Percentiles rank a stretch among this genome's conserved stretches.
phyloP scores from a whole-genome alignment of 2,888 invertebrate genomes.

The Lepidochrysops patricia region DNA sequence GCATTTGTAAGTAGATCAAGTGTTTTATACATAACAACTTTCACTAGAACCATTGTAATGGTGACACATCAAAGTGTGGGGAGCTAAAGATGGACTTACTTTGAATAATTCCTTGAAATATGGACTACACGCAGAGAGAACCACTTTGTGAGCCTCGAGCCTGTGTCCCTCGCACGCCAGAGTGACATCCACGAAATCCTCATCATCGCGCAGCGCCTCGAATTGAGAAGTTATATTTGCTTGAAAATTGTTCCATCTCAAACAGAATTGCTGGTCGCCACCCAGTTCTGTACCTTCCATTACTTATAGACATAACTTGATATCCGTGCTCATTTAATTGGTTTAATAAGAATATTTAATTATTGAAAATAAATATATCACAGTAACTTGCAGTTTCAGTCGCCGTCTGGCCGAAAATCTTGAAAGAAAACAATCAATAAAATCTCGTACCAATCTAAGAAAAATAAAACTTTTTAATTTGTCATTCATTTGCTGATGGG shows the following conservation, averaged over 20 bases:
- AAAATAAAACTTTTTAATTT: slow-evolving; percentile 76
- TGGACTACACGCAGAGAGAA: slow-evolving; percentile 89
- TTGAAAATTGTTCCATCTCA: slow-evolving; percentile 93
- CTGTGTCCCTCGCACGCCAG: slow-evolving; percentile 89
- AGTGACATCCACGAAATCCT: slow-evolving; percentile 92
- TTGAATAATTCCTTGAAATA: slow-evolving; percentile 91
- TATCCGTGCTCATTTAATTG: slow-evolving; percentile 75
- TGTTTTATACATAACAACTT: slow-evolving; percentile 76
- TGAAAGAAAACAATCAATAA: slow-evolving; percentile 77
- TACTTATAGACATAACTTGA: slow-evolving; percentile 76
- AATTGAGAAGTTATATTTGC: slow-evolving; percentile 90
- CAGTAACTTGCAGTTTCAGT: slow-evolving; percentile 75
- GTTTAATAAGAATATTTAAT: slow-evolving; percentile 71
- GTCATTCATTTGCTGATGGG: slow-evolving; percentile 67
- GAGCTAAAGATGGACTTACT: slow-evolving; percentile 78
- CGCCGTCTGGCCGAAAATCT: slow-evolving; percentile 75
- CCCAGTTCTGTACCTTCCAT: slow-evolving; percentile 76
- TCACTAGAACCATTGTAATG: slow-evolving; percentile 75
- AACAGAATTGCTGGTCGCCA: slow-evolving; percentile 90
- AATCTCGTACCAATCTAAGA: slow-evolving; percentile 75
- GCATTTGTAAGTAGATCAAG: slow-evolving; percentile 75
- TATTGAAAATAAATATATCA: slow-evolving; percentile 75
- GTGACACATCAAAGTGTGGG: slow-evolving; percentile 74
- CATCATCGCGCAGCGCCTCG: slow-evolving; percentile 87
- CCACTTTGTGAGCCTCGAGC: slow-evolving; percentile 89